Base-by-base conservation (phyloP, 2,888 invertebrate species). In the Mycogona germanica region DNA sequence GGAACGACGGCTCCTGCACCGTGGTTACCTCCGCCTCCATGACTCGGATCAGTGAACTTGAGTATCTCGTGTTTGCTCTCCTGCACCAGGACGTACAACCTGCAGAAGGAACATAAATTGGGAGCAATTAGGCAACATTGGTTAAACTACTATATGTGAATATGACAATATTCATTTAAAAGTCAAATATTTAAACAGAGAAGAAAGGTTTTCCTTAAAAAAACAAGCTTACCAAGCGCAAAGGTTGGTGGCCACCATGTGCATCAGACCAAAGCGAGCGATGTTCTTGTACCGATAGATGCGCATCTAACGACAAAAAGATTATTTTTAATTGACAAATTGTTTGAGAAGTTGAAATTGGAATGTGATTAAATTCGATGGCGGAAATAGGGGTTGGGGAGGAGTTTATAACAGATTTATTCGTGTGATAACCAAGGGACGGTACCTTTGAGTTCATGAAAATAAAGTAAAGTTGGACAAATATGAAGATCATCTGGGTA, bases 401-500 rank as follows among this genome's bases (percentile, higher is more conserved):
- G 14, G 14, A 26, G 14, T 28, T 23, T 30, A n/a, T 56, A 17
- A 56, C 28, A 21, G n/a, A 28, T 26, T 56, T n/a, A 52, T n/a
- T n/a, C n/a, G n/a, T n/a, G n/a, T n/a, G n/a, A n/a, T n/a, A 25
- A 57, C 62, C 60, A 35, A 35, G 35, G 35, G 14, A 35, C 14
- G 12, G 5, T 68, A 91, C 92, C 82, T 93, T 89, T 69, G 92
- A 89, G 72, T 95, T 95, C 57, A 95, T 79, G 75, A 96, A 96
- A 72, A 96, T 91, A 73, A 96, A 96, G 73, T 96, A 96, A 82
- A 96, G 89, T 73, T 96, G 95, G 65, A 92, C 86, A 72, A 96
- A 93, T 65, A 92, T 95, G 74, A 96, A 95, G 53, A 87, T 84
- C 84, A 95, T 89, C 61, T 92, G 78, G 0, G 91, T 85, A 5